phyloP scores from a whole-genome alignment of 2,888 invertebrate genomes.

The Luffia ferchaultella region DNA sequence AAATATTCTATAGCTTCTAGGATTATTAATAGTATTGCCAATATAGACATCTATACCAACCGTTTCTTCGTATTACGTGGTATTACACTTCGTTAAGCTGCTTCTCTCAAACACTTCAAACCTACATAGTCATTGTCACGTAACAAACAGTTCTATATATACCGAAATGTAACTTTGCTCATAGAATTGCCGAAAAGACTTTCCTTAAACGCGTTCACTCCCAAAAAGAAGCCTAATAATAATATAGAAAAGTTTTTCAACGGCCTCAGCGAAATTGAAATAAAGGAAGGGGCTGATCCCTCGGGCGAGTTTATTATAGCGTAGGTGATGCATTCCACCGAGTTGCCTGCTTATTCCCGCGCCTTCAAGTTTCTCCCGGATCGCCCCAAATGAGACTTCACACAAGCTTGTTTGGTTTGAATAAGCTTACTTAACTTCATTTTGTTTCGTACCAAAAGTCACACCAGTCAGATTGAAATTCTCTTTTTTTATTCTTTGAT shows the following conservation, averaged over 20 bases:
- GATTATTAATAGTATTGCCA: too few relatives aligned
- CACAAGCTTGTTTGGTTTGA: constrained; percentile 30
- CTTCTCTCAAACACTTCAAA: too few relatives aligned
- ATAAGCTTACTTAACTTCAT: constrained; percentile 23
- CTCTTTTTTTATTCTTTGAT: too few relatives aligned
- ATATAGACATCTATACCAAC: too few relatives aligned
- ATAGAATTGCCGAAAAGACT: not conserved
- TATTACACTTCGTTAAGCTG: too few relatives aligned
- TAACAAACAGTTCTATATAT: too few relatives aligned
- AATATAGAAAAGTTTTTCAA: constrained; percentile 37
- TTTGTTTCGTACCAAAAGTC: constrained; percentile 12
- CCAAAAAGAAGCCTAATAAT: constrained; percentile 18
- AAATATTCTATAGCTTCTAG: too few relatives aligned
- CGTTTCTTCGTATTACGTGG: too few relatives aligned
- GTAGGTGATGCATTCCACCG: constrained; percentile 28
- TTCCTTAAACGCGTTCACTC: not conserved
- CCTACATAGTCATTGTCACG: too few relatives aligned
- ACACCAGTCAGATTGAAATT: too few relatives aligned
- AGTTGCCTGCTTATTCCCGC: constrained; percentile 7
- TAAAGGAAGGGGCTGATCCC: constrained; percentile 34
- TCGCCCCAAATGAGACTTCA: constrained; percentile 37
- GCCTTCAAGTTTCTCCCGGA: constrained; percentile 24
- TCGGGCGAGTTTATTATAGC: constrained; percentile 32
- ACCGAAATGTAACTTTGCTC: too few relatives aligned
- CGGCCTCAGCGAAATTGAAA: constrained; percentile 39